phyloP scores from a whole-genome alignment of 1,140 invertebrate genomes.

The Panagrolaimus sp. region DNA sequence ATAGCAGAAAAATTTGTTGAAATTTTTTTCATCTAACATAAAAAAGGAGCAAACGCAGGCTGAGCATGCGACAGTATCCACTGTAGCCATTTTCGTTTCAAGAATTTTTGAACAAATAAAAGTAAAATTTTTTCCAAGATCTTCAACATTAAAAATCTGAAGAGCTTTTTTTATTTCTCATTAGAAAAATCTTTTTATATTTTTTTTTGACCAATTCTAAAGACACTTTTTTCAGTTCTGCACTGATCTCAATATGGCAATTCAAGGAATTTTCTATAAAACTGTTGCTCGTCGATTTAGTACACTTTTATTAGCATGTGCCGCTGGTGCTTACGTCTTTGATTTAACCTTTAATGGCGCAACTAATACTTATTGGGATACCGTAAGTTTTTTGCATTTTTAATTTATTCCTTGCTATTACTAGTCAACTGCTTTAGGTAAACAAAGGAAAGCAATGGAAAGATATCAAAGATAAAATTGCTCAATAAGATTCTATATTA shows the following conservation, averaged over 20 bases:
- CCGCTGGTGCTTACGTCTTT: conserved; percentile 17
- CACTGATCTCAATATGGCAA: background rate
- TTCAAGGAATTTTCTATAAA: conserved; percentile 7
- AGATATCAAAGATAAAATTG: conserved; percentile 18
- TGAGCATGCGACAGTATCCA: background rate
- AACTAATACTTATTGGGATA: conserved; percentile 1
- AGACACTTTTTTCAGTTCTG: conserved; percentile 4
- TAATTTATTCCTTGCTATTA: conserved; percentile 11
- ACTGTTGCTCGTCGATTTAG: conserved; percentile 19
- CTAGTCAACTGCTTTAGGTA: conserved; percentile 5
- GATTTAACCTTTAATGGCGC: conserved; percentile 8
- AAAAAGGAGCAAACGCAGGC: background rate
- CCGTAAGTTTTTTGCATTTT: conserved; percentile 1
- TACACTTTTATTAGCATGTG: conserved; percentile 16
- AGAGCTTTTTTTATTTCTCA: background rate
- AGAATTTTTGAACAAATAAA: background rate
- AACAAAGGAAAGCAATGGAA: conserved; percentile 29
- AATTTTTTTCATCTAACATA: background rate
- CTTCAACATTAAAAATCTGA: no score
- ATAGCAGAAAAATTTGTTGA: background rate
- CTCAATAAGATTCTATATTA: background rate
- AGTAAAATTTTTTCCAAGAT: background rate
- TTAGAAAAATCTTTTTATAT: background rate
- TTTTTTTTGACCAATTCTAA: background rate
- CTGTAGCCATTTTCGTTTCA: no score